Conservation (phyloP, 2,113 vertebrate genomes). For the Meles meles region DNA sequence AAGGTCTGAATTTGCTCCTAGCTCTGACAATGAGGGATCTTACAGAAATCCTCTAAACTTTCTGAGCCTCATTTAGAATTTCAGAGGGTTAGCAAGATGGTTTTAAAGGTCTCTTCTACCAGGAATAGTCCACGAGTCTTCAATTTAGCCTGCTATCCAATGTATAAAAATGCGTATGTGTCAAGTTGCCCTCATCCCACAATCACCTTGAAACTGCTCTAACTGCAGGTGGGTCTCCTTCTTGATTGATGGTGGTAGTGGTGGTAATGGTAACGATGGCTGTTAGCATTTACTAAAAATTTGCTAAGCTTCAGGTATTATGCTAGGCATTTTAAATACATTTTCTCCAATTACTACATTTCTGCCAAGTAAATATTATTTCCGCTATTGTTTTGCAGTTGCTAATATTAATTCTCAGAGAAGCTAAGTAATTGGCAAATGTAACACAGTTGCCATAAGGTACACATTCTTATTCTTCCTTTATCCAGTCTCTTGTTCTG, state of each 20-base stretch:
- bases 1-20: background rate
- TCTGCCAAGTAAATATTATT: background rate
- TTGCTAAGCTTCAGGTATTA: background rate
- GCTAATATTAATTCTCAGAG: background rate
- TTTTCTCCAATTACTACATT: background rate
- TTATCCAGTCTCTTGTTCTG: background rate
- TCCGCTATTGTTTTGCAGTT: background rate
- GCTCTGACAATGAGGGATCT: background rate
- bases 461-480: background rate
- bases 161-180: background rate
- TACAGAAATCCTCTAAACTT: background rate
- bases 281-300: background rate
- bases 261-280: background rate
- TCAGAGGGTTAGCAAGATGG: background rate
- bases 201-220: background rate
- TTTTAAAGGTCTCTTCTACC: background rate
- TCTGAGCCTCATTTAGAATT: background rate
- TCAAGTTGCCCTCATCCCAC: too few relatives aligned
- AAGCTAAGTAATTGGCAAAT: background rate
- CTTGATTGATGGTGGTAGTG: background rate
- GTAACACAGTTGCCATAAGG: background rate
- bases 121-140: background rate
- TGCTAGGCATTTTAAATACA: background rate
- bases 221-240: background rate
- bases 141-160: background rate